Percentiles rank a stretch among this genome's conserved stretches.
Evolutionary conservation across 2,888 invertebrate species (phyloP).

Genomic region (Athetis lepigone): DNA sequence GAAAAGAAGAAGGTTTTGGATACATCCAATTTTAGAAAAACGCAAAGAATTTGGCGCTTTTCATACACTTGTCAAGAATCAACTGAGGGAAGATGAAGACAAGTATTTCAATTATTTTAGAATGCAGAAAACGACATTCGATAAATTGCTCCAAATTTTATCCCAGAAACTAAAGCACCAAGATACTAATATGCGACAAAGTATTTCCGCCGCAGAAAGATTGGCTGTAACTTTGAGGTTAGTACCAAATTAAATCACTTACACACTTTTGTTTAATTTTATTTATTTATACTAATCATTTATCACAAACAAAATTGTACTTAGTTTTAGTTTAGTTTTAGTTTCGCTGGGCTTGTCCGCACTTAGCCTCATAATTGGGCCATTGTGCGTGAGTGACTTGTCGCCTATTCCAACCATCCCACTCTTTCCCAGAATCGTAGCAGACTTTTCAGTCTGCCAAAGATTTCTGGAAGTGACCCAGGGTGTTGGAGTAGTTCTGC

Average conservation of each 20-base stretch:
- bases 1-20: constrained; percentile 8
- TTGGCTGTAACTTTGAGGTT: constrained; percentile 59
- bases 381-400: too few relatives aligned
- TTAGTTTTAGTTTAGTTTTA: too few relatives aligned
- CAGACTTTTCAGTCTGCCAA: too few relatives aligned
- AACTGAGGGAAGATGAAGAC: constrained; percentile 50
- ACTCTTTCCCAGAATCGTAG: too few relatives aligned
- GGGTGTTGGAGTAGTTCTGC: too few relatives aligned
- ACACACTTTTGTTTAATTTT: constrained; percentile 53
- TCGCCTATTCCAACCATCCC: too few relatives aligned
- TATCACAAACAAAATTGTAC: constrained; percentile 19
- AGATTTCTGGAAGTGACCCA: too few relatives aligned
- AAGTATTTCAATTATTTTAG: constrained; percentile 52
- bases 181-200: constrained; percentile 57
- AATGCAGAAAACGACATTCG: constrained; percentile 52
- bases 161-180: too few relatives aligned
- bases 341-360: too few relatives aligned
- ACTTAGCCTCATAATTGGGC: too few relatives aligned
- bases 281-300: constrained; percentile 43
- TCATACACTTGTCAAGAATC: constrained; percentile 53
- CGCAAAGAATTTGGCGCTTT: constrained; percentile 47
- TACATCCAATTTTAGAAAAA: constrained; percentile 56
- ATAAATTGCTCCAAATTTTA: constrained; percentile 50
- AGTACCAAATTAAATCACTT: constrained; percentile 54
- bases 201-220: constrained; percentile 58